Evolutionary conservation across 2,888 invertebrate genomes (phyloP), one percentile per base, ranked within the genome.

Genomic region (Tribolium freemani): DNA sequence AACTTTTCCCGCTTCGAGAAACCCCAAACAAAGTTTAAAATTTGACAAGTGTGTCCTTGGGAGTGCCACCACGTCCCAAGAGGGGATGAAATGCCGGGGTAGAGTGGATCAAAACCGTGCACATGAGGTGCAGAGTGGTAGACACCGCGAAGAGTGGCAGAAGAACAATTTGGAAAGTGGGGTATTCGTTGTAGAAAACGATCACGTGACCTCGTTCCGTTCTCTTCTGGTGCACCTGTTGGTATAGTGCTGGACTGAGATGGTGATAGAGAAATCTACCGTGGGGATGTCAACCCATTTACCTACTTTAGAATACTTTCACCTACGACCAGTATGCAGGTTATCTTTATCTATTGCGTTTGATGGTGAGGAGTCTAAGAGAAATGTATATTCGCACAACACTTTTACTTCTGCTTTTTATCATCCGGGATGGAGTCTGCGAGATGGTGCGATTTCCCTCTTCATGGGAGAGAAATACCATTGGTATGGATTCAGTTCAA

Each of bases 291-390:
- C 81, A 83, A 83, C 86, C 86, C 82, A 86, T 81, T 86, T 86
- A 86, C 86, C 86, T 85, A 86, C 83, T 85, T 86, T 79, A 76
- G 77, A 79, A 80, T 81, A 86, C 86, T 86, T 86, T 86, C 86
- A 86, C 86, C 85, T 83, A 20, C 64, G 44, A 50, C 61, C 63
- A 63, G 56, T 69, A 51, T 63, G 30, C 63, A 60, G 57, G 69
- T 64, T 69, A 60, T 69, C 64, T 72, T 58, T 70, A 69, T 64
- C 63, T 46, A 51, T 46, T 48, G 51, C 60, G 60, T 58, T 54
- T 21, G 45, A 38, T 13, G 56, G 46, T 61, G 63, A 45, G 21
- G 31, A 48, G 53, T 20, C 20, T 48, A 56, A 69, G 58, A 67
- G 61, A 70, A 60, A 70, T 57, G 57, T 44, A 48, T 44, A 51